phyloP scores from a whole-genome alignment of 2,113 vertebrate species.

The Fregetta grallaria region DNA sequence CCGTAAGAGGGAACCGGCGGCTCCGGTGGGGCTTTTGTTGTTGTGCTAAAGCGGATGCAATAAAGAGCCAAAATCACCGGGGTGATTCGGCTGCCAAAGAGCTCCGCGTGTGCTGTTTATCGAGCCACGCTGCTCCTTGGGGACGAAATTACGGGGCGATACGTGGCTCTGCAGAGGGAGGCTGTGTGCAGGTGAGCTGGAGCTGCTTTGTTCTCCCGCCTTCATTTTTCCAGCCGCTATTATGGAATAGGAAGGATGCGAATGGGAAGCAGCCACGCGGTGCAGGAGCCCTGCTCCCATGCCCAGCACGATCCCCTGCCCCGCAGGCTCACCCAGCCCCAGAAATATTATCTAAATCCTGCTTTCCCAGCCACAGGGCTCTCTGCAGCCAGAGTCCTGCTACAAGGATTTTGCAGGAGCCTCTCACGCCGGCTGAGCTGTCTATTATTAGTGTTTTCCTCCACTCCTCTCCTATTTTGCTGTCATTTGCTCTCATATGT shows the following conservation, averaged over 20 bases:
- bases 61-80: rapidly evolving
- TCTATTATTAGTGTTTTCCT: background rate
- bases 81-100: background rate
- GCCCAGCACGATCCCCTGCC: rapidly evolving
- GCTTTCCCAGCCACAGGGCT: background rate
- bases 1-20: background rate
- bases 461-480: background rate
- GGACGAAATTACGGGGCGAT: background rate
- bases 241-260: rapidly evolving
- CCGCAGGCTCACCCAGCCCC: background rate
- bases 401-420: background rate
- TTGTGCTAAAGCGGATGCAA: background rate
- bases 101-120: background rate
- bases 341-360: background rate
- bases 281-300: background rate
- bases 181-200: background rate
- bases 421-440: background rate
- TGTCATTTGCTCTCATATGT: background rate
- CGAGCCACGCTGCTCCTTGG: background rate
- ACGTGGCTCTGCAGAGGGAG: background rate
- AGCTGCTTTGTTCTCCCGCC: background rate
- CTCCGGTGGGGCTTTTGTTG: background rate
- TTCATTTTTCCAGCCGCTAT: background rate
- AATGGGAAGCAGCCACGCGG: background rate
- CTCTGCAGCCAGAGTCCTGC: background rate